A percentile compares a stretch with the other conserved stretches of the same genome.
Conservation (phyloP, 2,888 invertebrate species). For the Drosophila melanocephala region DNA sequence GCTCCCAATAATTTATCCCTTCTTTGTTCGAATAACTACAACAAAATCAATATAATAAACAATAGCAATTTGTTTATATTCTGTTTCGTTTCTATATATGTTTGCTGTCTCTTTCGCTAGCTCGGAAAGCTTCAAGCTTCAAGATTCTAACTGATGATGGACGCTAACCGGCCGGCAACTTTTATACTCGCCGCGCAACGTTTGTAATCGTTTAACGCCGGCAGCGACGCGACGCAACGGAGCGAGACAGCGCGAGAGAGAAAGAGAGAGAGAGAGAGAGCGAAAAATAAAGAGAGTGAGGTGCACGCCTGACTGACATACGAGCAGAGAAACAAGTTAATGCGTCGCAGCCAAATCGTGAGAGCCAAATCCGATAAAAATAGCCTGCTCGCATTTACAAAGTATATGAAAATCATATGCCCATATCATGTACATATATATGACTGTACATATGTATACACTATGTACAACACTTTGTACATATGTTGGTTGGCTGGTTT, state of each 20-base stretch:
- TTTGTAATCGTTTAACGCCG: slow-evolving; percentile 51
- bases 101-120: slow-evolving; percentile 9
- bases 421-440: not conserved
- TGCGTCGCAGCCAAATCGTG: slow-evolving; percentile 11
- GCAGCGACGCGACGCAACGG: slow-evolving; percentile 21
- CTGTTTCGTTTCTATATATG: not conserved
- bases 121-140: slow-evolving; percentile 44
- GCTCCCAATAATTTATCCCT: not conserved
- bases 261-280: not conserved
- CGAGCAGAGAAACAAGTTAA: not conserved
- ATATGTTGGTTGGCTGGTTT: not conserved
- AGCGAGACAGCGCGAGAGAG: not conserved
- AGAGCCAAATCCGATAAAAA: slow-evolving; percentile 28
- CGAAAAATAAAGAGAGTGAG: not conserved
- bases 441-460: not conserved
- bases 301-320: slow-evolving; percentile 14
- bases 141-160: slow-evolving; percentile 59
- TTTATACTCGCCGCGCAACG: slow-evolving; percentile 61
- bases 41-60: not conserved
- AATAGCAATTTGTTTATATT: not conserved
- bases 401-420: not conserved
- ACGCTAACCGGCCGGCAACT: slow-evolving; percentile 64
- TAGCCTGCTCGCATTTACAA: not conserved
- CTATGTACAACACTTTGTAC: not conserved
- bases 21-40: not conserved